Conservation (phyloP, 2,888 invertebrate genomes). For the Pinctada fucata region DNA sequence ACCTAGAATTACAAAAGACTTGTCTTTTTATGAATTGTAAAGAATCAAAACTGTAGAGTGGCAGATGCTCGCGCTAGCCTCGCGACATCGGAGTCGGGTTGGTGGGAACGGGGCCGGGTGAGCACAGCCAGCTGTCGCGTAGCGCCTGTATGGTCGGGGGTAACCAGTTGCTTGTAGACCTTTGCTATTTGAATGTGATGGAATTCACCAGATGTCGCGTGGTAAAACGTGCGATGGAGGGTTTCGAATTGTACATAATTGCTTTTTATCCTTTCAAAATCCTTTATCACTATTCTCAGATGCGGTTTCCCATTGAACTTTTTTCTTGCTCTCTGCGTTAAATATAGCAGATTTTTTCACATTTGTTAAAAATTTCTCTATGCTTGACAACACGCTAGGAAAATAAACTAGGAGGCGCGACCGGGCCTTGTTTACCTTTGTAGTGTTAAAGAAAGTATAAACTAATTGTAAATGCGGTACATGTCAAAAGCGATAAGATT, state of each 20-base stretch:
- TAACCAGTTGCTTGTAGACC: constrained; percentile 11
- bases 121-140: constrained; percentile 15
- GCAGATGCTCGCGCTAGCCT: background rate
- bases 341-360: too few species aligned
- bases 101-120: constrained; percentile 13
- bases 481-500: background rate
- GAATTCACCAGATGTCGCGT: constrained; percentile 29
- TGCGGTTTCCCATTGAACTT: background rate
- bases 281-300: background rate
- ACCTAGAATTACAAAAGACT: background rate
- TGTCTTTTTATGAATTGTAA: background rate
- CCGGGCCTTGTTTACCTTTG: background rate
- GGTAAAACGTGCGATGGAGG: background rate
- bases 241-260: background rate
- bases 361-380: background rate
- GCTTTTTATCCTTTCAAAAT: background rate
- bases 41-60: constrained; percentile 3
- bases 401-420: background rate
- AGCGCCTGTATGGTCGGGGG: constrained; percentile 6
- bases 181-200: background rate
- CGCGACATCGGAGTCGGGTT: background rate
- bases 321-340: too few species aligned
- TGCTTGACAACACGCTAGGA: background rate
- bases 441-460: background rate
- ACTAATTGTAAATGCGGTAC: background rate